Evolutionary conservation across 2,797 vertebrate species (phyloP), one percentile per base, ranked within the genome.

Genomic region (Gymnocypris eckloni): DNA sequence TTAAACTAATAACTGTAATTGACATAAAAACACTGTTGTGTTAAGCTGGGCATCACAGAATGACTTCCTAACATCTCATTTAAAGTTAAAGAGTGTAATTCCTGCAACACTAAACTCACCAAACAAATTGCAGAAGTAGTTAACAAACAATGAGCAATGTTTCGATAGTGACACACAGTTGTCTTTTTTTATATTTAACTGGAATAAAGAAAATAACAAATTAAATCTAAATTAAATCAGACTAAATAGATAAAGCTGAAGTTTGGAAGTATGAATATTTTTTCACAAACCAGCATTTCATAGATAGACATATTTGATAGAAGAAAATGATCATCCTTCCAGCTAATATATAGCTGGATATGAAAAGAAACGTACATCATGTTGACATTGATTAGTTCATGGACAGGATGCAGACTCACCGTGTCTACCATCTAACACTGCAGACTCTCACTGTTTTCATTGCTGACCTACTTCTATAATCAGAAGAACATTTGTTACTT

Each of bases 401-500:
- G 83, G 64, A 78, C 41, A 67, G 11, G 52, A 25, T 25, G 4
- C 70, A 81, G 79, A 37, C 71, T 8, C 52, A 15, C 78, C 12
- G 13, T 41, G 33, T 77, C 76, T 50, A 61, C 52, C 71, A 71
- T 81, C 43, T 48, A 80, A 71, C 59, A 4, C 61, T 75, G 39
- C 81, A 87, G 37, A 20, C 69, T 50, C 33, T 56, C 18, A 41
- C 88, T 79, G 20, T 88, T 89, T 90, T 91, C 86, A 87, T 77
- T 83, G 56, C 52, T 89, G 90, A 92, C 90, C 89, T 92, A 90
- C 86, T 93, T 93, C 88, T 88, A 81, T 88, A 90, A 92, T 93
- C 87, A 89, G 28, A 88, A 87, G 28, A 88, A 87, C 87, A 89
- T 92, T 76, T 84, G 56, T 79, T 79, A 75, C 82, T 86, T 87